These are phyloP conservation scores for Taeniopygia guttata DNA, from an alignment of 2,797 vertebrate species.

Conservation along the genomic window DNA sequence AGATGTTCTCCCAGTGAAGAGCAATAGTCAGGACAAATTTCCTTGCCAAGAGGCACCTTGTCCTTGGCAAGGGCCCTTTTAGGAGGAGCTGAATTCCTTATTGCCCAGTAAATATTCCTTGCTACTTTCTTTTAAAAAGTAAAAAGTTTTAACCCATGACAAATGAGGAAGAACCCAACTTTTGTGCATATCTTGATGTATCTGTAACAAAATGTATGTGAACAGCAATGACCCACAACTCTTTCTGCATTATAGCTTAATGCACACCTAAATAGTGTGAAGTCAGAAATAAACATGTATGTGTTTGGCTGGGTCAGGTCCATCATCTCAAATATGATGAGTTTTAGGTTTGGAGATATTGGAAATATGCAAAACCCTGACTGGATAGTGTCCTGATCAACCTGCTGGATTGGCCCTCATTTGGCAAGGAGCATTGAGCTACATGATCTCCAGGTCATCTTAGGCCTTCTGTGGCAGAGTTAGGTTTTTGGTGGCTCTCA, in stretches of 20 bases:
- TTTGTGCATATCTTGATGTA: background rate
- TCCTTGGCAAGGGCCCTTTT: background rate
- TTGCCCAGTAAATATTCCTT: background rate
- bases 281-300: background rate
- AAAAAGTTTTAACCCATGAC: background rate
- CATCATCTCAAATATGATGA: background rate
- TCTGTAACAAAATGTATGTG: background rate
- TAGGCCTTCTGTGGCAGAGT: background rate
- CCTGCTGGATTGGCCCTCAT: background rate
- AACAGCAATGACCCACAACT: background rate
- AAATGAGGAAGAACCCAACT: background rate
- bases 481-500: background rate
- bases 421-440: background rate
- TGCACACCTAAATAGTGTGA: background rate
- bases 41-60: background rate
- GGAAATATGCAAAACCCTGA: background rate
- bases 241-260: background rate
- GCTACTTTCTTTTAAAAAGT: background rate
- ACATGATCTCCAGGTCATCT: background rate
- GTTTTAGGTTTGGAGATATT: background rate
- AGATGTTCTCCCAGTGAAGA: background rate
- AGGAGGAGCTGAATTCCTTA: background rate
- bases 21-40: background rate
- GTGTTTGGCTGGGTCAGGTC: background rate
- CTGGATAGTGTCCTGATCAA: background rate